phyloP scores from a whole-genome alignment of 30 jellyfish, hydroid and myxozoan species.

The Catostylus mosaicus region DNA sequence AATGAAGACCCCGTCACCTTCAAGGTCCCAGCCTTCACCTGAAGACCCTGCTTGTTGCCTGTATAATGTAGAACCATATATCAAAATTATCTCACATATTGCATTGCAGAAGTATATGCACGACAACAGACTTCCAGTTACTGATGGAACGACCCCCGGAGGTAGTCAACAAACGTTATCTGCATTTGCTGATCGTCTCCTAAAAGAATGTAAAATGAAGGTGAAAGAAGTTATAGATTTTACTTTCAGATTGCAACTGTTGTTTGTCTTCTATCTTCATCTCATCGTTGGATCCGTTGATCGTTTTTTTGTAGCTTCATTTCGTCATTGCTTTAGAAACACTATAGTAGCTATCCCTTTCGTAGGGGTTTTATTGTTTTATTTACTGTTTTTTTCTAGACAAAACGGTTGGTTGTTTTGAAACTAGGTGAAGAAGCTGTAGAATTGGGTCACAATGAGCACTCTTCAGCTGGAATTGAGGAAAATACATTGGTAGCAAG shows the following conservation, averaged over 20 bases:
- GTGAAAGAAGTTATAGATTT: conserved; percentile 17
- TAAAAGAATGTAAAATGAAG: conserved; percentile 97
- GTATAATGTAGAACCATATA: background rate
- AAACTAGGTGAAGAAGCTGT: conserved; percentile 99
- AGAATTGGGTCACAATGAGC: conserved; percentile 97
- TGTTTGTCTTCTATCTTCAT: too few relatives aligned
- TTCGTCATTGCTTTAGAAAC: too few relatives aligned
- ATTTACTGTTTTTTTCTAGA: conserved; percentile 48
- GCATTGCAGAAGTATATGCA: conserved; percentile 91
- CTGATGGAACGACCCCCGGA: conserved; percentile 74
- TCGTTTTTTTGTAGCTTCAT: too few relatives aligned
- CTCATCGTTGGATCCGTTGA: too few relatives aligned
- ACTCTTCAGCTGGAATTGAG: conserved; percentile 88
- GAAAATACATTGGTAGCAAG: conserved; percentile 97
- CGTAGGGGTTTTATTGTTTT: background rate
- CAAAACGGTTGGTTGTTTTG: conserved; percentile 90
- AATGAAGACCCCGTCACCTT: too few relatives aligned
- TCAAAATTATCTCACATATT: background rate
- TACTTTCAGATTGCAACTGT: too few relatives aligned
- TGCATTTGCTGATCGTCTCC: conserved; percentile 93
- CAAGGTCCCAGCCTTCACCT: too few relatives aligned
- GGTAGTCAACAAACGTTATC: conserved; percentile 87
- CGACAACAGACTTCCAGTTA: conserved; percentile 71
- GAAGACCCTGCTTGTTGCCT: too few relatives aligned
- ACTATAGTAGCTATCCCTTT: background rate